phyloP scores from a whole-genome alignment of 2,797 vertebrate species.

The Sebastiscus albofasciatus region DNA sequence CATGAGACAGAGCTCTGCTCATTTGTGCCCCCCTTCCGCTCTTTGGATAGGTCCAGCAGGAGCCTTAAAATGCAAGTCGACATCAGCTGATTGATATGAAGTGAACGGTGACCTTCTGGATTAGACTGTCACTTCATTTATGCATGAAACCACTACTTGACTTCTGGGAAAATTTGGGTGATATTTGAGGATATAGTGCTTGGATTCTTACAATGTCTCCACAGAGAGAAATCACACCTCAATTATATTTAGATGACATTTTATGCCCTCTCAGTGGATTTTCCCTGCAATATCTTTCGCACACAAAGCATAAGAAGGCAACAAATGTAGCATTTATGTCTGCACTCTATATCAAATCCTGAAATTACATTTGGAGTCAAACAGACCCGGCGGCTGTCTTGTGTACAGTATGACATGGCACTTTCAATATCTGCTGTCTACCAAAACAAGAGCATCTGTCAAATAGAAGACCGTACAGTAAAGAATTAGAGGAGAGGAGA shows the following conservation, averaged over 20 bases:
- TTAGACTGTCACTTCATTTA: slow-evolving; percentile 63
- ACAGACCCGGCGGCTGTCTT: slow-evolving; percentile 52
- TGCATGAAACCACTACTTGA: slow-evolving; percentile 55
- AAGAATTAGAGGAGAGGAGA: slow-evolving; percentile 32
- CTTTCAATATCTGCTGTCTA: slow-evolving; percentile 61
- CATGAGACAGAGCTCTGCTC: slow-evolving; percentile 60
- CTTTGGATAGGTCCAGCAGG: slow-evolving; percentile 48
- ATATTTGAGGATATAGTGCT: slow-evolving; percentile 66
- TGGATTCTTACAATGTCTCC: slow-evolving; percentile 57
- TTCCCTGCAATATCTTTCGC: slow-evolving; percentile 53
- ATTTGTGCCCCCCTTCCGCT: slow-evolving; percentile 45
- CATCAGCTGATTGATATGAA: slow-evolving; percentile 72
- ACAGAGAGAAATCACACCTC: slow-evolving; percentile 65
- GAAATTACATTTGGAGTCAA: slow-evolving; percentile 59
- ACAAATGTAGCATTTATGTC: slow-evolving; percentile 65
- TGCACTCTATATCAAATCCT: slow-evolving; percentile 41
- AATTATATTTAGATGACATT: slow-evolving; percentile 76
- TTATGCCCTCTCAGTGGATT: slow-evolving; percentile 64
- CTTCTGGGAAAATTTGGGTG: slow-evolving; percentile 59
- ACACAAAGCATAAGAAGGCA: slow-evolving; percentile 44
- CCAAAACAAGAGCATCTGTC: slow-evolving; percentile 63
- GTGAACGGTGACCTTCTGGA: slow-evolving; percentile 71
- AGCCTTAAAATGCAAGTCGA: slow-evolving; percentile 62
- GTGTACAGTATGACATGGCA: slow-evolving; percentile 46
- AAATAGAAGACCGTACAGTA: slow-evolving; percentile 42